phyloP scores from a whole-genome alignment of 2,888 invertebrate genomes.

The Xestia xanthographa region DNA sequence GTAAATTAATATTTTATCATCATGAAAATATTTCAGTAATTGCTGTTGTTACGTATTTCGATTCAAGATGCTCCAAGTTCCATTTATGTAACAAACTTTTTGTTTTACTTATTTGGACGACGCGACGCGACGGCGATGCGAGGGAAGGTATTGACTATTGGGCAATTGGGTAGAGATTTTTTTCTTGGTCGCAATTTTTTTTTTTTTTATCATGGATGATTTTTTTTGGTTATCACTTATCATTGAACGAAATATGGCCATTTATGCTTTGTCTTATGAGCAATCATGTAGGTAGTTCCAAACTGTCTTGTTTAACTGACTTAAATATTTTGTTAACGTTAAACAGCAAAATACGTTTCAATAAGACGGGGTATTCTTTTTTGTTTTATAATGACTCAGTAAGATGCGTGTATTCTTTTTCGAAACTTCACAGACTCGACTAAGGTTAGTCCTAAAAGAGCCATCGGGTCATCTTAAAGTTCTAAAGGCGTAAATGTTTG shows the following conservation, averaged over 20 bases:
- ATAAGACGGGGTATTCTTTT: not conserved
- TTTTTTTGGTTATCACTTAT: too few relatives aligned
- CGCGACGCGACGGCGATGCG: too few relatives aligned
- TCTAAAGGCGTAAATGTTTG: not conserved
- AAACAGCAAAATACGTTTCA: too few relatives aligned
- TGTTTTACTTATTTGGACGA: too few relatives aligned
- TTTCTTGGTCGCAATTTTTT: not conserved
- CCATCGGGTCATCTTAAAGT: not conserved
- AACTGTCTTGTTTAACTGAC: not conserved
- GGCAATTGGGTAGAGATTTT: not conserved
- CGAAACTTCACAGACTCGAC: not conserved
- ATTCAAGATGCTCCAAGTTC: constrained; percentile 17
- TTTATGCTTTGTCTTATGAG: not conserved
- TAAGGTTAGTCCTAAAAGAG: not conserved
- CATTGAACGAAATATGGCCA: not conserved
- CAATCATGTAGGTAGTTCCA: not conserved
- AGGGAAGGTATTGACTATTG: not conserved
- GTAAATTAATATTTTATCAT: not conserved
- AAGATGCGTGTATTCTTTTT: not conserved
- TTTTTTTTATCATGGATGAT: too few relatives aligned
- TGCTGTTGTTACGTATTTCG: not conserved
- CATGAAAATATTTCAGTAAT: not conserved
- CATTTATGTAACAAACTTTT: not conserved
- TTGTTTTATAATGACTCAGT: not conserved
- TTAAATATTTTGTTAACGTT: not conserved